phyloP scores from a whole-genome alignment of 1,140 invertebrate species.

The Zophobas atratus region DNA sequence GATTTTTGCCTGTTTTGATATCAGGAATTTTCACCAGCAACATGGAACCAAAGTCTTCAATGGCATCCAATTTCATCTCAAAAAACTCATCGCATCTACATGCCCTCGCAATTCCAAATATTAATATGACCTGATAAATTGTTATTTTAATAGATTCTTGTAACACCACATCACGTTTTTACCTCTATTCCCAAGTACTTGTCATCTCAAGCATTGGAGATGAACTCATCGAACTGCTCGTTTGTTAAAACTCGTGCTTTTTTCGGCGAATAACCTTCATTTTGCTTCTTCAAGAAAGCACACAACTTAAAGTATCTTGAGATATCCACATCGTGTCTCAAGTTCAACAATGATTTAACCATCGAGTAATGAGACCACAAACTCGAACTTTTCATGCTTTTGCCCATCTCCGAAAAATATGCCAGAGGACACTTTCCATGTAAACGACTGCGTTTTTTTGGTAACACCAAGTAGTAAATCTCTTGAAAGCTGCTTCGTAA shows the following conservation, averaged over 20 bases:
- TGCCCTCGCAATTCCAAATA: slow-evolving; percentile 16
- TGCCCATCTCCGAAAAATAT: no score
- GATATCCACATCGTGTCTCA: no score
- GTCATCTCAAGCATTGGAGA: neutral
- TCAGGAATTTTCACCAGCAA: slow-evolving; percentile 30
- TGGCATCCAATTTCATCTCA: slow-evolving; percentile 13
- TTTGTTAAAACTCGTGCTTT: neutral
- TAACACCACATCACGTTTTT: neutral
- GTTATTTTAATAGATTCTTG: neutral
- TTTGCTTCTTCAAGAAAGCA: no score
- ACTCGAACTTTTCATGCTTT: no score
- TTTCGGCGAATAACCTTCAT: no score
- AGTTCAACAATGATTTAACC: no score
- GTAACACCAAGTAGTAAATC: no score
- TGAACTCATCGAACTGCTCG: neutral
- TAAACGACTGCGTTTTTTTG: no score
- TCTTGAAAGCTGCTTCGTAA: no score
- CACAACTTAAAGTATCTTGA: no score
- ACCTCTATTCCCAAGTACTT: neutral
- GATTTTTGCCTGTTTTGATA: slow-evolving; percentile 26
- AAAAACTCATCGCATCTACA: slow-evolving; percentile 21
- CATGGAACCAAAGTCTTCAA: slow-evolving; percentile 11
- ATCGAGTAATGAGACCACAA: no score
- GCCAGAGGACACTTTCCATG: no score
- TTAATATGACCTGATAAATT: slow-evolving; percentile 23